Conservation (phyloP, 2,888 invertebrate genomes). For the Bimastos eiseni region DNA sequence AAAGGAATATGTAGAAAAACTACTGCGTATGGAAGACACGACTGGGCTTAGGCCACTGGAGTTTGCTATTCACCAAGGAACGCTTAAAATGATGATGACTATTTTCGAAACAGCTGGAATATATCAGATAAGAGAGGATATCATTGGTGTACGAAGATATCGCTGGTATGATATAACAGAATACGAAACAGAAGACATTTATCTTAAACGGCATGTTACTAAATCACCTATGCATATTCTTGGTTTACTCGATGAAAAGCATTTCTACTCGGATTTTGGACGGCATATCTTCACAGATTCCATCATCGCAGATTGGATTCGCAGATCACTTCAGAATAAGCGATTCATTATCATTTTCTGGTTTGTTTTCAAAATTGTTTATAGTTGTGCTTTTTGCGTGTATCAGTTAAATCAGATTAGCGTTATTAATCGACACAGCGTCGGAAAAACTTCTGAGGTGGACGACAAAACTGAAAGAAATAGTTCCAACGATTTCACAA, state of each 20-base stretch:
- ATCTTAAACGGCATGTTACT: neutral
- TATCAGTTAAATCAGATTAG: neutral
- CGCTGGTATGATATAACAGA: conserved; percentile 18
- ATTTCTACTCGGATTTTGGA: neutral
- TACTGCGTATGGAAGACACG: neutral
- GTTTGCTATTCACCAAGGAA: neutral
- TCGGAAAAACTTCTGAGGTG: neutral
- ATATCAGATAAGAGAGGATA: neutral
- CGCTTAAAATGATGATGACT: neutral
- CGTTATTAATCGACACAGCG: neutral
- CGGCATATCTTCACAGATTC: neutral
- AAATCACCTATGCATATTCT: neutral
- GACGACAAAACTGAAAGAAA: neutral
- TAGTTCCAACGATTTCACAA: neutral
- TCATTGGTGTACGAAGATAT: neutral
- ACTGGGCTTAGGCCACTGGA: conserved; percentile 1
- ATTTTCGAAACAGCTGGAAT: conserved; percentile 13
- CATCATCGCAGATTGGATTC: conserved; percentile 14
- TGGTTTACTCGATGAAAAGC: neutral
- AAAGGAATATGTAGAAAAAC: neutral
- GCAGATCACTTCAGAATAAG: neutral
- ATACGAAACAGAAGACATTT: conserved; percentile 18
- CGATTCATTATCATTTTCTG: neutral
- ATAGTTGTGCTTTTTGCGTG: neutral
- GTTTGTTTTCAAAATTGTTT: neutral